These are phyloP conservation scores for Mormyrops boulengeri DNA, from an alignment of 2,797 vertebrate species.

Conservation along the genomic window DNA sequence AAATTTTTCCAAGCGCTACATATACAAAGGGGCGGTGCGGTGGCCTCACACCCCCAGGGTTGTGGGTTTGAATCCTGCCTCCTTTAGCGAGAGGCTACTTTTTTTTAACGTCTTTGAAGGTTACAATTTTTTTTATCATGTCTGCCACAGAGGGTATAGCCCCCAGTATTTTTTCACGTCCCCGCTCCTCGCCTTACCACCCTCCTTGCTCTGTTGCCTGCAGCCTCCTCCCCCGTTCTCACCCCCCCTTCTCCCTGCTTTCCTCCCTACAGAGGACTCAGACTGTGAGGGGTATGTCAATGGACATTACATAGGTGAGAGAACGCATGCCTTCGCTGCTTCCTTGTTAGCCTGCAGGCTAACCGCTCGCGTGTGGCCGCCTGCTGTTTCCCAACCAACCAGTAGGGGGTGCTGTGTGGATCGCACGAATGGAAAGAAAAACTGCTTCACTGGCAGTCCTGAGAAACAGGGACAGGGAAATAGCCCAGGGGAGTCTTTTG, in stretches of 20 bases:
- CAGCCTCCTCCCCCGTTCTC: conserved; percentile 40
- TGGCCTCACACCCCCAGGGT: neutral
- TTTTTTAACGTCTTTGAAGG: neutral
- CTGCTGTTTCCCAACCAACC: neutral
- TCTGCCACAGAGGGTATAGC: conserved; percentile 27
- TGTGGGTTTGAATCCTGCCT: neutral
- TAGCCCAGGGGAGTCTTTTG: neutral
- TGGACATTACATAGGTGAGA: conserved; percentile 94
- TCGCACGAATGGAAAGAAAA: neutral
- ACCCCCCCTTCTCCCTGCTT: conserved; percentile 61
- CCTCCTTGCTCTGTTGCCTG: conserved; percentile 37
- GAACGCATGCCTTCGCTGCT: conserved; percentile 52
- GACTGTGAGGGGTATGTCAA: conserved; percentile 94
- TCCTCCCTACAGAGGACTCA: conserved; percentile 82
- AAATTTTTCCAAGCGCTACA: neutral
- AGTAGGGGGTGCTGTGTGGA: neutral
- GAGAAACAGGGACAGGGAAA: neutral
- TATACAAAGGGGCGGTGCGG: neutral
- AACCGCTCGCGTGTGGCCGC: neutral
- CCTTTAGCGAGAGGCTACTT: neutral
- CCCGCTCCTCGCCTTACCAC: conserved; percentile 28
- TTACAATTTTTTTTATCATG: conserved; percentile 17
- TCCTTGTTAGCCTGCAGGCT: conserved; percentile 28
- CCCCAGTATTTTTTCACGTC: conserved; percentile 23
- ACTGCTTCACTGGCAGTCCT: neutral